phyloP scores from a whole-genome alignment of 2,113 vertebrate genomes.

The Tachysurus fulvidraco region DNA sequence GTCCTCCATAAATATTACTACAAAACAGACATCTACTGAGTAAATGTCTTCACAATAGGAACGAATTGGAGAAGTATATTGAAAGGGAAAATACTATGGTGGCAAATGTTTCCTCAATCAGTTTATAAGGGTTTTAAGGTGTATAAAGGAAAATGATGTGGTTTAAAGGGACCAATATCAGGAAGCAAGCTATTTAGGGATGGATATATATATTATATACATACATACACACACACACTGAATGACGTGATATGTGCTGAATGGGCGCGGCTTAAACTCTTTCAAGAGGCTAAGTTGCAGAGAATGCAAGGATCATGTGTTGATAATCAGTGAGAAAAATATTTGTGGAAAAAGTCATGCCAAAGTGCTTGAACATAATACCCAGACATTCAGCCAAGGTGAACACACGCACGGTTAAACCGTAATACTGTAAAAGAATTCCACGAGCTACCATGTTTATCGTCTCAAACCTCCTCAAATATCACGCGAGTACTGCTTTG shows the following conservation, averaged over 20 bases:
- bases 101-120: no score
- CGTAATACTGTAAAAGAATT: not conserved
- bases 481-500: not conserved
- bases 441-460: not conserved
- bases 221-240: no score
- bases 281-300: not conserved
- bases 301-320: not conserved
- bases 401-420: not conserved
- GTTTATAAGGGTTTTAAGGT: no score
- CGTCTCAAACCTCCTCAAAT: not conserved
- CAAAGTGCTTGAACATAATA: not conserved
- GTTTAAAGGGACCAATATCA: not conserved
- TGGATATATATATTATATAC: no score
- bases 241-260: not conserved
- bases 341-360: not conserved
- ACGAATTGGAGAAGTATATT: no score
- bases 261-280: not conserved
- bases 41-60: no score
- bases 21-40: no score
- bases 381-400: not conserved
- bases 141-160: no score
- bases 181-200: not conserved
- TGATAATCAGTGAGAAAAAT: not conserved
- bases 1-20: no score
- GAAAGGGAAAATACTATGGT: no score